Percentiles rank a stretch among this genome's conserved stretches.
Conservation (phyloP, 2,113 vertebrate species). For the Sardina pilchardus region DNA sequence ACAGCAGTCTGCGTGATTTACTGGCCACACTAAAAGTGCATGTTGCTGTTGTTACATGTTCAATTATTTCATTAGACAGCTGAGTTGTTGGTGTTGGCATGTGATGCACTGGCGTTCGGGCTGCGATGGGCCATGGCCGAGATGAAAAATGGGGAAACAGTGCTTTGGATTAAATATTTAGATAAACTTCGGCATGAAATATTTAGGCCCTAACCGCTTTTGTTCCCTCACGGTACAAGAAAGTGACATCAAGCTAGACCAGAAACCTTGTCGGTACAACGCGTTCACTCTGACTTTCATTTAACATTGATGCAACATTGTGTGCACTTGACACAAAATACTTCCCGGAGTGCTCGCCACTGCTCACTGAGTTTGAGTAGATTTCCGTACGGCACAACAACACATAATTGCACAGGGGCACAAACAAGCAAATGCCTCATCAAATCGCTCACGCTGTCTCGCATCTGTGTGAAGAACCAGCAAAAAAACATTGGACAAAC, state of each 20-base stretch:
- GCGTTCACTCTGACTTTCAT: constrained; percentile 23
- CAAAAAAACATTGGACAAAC: neutral
- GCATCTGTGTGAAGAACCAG: neutral
- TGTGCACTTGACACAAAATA: constrained; percentile 4
- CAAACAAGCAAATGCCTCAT: neutral
- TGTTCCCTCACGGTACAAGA: constrained; percentile 32
- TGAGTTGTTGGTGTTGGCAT: neutral
- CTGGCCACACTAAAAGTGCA: neutral
- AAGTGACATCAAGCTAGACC: constrained; percentile 18
- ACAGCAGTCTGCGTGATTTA: constrained; percentile 11
- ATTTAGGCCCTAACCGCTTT: constrained; percentile 35
- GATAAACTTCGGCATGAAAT: constrained; percentile 33
- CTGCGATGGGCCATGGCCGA: neutral
- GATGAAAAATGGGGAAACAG: neutral
- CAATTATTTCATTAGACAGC: constrained; percentile 30
- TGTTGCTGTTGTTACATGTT: neutral
- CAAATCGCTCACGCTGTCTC: neutral
- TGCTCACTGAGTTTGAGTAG: neutral
- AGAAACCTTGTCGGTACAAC: constrained; percentile 26
- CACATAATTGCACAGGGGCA: neutral
- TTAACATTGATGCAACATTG: constrained; percentile 21
- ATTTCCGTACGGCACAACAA: neutral
- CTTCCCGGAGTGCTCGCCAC: neutral
- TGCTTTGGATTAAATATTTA: constrained; percentile 35
- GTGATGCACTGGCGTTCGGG: neutral